A percentile compares a stretch with the other conserved stretches of the same genome.
These are phyloP conservation scores for Sinocyclocheilus anophthalmus DNA, from an alignment of 2,113 vertebrate species.

Conservation along the genomic window DNA sequence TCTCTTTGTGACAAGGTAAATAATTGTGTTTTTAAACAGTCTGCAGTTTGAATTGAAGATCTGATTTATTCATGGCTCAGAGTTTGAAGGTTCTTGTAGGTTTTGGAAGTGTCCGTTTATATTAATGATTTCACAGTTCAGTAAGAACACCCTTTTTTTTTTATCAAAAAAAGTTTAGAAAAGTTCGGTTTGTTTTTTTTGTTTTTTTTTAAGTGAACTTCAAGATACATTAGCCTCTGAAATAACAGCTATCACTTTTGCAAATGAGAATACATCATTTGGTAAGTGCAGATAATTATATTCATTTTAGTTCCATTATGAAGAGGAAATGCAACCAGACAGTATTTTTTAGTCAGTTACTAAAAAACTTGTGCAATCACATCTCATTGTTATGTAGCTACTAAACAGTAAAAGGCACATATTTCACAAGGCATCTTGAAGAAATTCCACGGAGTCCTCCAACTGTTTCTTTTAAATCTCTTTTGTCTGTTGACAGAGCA, in stretches of 20 bases:
- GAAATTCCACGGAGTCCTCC: background rate
- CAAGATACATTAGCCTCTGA: conserved; percentile 5
- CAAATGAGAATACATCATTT: conserved; percentile 5
- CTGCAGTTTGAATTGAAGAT: background rate
- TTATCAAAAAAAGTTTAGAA: background rate
- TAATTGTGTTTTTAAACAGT: background rate
- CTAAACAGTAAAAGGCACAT: background rate
- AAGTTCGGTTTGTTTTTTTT: background rate
- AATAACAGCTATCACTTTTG: background rate
- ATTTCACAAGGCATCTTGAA: background rate
- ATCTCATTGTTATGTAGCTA: background rate
- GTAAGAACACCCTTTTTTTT: conserved; percentile 17
- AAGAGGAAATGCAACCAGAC: background rate
- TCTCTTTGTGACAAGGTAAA: background rate
- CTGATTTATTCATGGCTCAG: background rate
- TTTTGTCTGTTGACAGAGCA: conserved; percentile 43
- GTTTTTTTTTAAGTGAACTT: background rate
- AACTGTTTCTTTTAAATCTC: conserved; percentile 18
- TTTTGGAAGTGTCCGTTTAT: conserved; percentile 9
- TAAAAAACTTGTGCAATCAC: background rate
- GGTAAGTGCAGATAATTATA: background rate
- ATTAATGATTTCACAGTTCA: conserved; percentile 27
- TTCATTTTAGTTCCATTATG: conserved; percentile 2
- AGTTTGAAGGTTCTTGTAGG: background rate
- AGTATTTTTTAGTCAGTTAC: too few relatives aligned